phyloP scores from a whole-genome alignment of 2,888 invertebrate genomes.

The Hydropsyche betteni region DNA sequence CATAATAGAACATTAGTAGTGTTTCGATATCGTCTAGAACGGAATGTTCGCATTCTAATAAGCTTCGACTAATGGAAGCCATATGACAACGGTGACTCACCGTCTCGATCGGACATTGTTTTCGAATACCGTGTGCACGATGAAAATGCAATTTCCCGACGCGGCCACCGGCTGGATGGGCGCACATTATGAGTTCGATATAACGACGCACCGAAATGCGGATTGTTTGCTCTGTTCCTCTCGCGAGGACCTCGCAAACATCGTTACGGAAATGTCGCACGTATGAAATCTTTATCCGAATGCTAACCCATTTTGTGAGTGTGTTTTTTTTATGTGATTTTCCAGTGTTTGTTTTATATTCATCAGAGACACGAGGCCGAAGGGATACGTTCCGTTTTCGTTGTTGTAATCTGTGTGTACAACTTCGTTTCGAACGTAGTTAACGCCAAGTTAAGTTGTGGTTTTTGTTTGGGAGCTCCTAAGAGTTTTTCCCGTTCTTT shows the following conservation, averaged over 20 bases:
- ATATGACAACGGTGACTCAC: neutral
- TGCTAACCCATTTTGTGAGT: too few relatives aligned
- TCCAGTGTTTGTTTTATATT: too few relatives aligned
- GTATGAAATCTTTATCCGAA: too few relatives aligned
- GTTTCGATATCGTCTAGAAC: neutral
- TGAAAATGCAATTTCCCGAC: too few relatives aligned
- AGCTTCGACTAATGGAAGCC: conserved; percentile 15
- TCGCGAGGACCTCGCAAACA: conserved; percentile 14
- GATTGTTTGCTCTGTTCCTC: conserved; percentile 3
- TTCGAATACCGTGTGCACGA: too few relatives aligned
- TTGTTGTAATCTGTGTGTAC: too few relatives aligned
- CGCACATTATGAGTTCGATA: neutral
- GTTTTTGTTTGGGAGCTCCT: conserved; percentile 14
- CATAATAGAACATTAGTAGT: conserved; percentile 1
- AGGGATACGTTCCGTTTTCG: too few relatives aligned
- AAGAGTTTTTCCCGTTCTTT: conserved; percentile 10
- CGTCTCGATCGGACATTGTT: too few relatives aligned
- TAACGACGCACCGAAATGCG: conserved; percentile 17
- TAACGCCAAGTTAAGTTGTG: conserved; percentile 10
- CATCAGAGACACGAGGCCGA: too few relatives aligned
- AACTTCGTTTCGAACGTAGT: conserved; percentile 6
- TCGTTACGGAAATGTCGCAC: conserved; percentile 11
- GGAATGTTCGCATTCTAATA: conserved; percentile 15
- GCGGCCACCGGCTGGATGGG: too few relatives aligned
- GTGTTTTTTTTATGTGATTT: too few relatives aligned